A percentile compares a stretch with the other conserved stretches of the same genome.
Conservation (phyloP, 2,113 vertebrate genomes). For the Gracilinanus agilis region DNA sequence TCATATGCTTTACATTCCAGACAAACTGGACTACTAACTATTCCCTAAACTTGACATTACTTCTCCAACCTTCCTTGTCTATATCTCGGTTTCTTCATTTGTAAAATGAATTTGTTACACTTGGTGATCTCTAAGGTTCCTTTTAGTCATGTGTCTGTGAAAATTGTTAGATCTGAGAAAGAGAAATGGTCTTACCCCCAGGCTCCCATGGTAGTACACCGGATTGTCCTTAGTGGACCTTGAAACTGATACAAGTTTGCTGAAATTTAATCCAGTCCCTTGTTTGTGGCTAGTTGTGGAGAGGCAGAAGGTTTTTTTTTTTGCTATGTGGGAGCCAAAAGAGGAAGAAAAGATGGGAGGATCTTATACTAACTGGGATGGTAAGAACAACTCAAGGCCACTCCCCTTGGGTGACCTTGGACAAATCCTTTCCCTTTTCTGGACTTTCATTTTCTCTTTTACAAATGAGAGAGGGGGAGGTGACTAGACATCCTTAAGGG, state of each 20-base stretch:
- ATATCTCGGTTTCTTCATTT: background rate
- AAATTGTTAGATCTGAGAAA: background rate
- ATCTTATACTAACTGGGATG: background rate
- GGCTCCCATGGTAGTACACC: background rate
- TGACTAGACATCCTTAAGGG: background rate
- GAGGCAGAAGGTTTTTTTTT: background rate
- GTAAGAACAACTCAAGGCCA: background rate
- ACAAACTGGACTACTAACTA: background rate
- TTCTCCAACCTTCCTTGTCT: background rate
- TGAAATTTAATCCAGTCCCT: background rate
- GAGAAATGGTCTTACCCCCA: background rate
- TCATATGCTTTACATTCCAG: background rate
- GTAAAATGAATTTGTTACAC: background rate
- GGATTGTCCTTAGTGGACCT: background rate
- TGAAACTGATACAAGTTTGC: background rate
- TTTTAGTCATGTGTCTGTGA: background rate
- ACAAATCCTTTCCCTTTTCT: background rate
- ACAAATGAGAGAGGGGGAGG: background rate
- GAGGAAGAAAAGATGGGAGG: background rate
- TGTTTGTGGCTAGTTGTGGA: background rate
- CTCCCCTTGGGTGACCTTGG: background rate
- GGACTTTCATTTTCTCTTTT: background rate
- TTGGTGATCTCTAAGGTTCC: background rate
- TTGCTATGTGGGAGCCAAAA: background rate
- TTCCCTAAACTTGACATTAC: background rate